phyloP scores from a whole-genome alignment of 2,113 vertebrate species.

The Anolis sagrei region DNA sequence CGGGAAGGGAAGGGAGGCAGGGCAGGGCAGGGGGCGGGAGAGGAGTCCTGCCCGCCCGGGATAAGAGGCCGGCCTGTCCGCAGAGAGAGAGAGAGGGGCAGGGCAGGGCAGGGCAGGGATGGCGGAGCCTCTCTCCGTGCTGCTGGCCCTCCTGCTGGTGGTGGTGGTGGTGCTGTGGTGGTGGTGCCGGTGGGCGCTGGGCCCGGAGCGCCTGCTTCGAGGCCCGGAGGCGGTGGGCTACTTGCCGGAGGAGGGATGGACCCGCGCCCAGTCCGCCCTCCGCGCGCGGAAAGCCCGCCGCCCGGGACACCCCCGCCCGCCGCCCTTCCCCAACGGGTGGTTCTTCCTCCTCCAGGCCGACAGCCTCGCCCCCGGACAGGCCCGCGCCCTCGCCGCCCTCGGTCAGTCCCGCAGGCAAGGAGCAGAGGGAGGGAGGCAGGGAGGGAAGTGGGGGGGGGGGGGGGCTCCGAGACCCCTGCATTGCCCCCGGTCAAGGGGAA shows the following conservation, averaged over 20 bases:
- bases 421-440: no score
- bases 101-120: neutral
- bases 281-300: slow-evolving; percentile 77
- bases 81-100: no score
- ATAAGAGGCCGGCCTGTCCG: no score
- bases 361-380: slow-evolving; percentile 74
- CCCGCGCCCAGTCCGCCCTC: slow-evolving; percentile 74
- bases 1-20: no score
- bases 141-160: neutral
- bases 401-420: slow-evolving; percentile 64
- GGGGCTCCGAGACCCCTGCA: no score
- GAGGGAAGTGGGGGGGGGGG: no score
- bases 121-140: neutral
- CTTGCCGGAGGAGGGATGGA: slow-evolving; percentile 71
- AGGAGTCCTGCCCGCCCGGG: no score
- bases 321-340: slow-evolving; percentile 87
- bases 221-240: slow-evolving; percentile 79
- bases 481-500: no score
- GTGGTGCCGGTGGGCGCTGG: slow-evolving; percentile 56
- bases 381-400: slow-evolving; percentile 73
- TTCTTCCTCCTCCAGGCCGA: slow-evolving; percentile 80
- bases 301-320: slow-evolving; percentile 75
- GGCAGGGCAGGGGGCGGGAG: no score
- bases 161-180: neutral
- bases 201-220: slow-evolving; percentile 76